Evolutionary conservation across 2,888 invertebrate species (phyloP).

Genomic region (Ophioninae sp.): DNA sequence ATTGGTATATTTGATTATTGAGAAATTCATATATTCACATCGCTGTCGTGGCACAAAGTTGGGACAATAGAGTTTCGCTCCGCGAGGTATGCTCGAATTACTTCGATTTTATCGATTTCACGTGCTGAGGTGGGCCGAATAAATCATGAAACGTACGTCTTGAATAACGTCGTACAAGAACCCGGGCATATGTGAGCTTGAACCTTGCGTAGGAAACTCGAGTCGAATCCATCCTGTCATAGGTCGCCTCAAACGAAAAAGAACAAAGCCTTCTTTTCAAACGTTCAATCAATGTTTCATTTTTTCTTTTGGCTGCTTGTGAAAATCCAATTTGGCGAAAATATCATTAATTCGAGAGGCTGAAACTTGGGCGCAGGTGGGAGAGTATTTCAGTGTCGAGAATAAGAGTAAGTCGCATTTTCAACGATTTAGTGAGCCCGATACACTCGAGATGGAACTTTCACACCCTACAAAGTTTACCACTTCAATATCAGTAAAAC

Average conservation of each 20-base stretch:
- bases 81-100: constrained; percentile 32
- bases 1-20: no score
- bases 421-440: neutral
- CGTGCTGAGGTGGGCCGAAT: constrained; percentile 63
- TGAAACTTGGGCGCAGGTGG: no score
- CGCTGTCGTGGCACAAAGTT: constrained; percentile 29
- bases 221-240: neutral
- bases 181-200: neutral
- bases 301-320: neutral
- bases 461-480: constrained; percentile 2
- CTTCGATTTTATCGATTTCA: constrained; percentile 68
- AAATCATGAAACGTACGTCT: constrained; percentile 66
- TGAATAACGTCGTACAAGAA: constrained; percentile 10
- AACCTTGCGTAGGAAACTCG: constrained; percentile 4
- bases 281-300: neutral
- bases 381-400: neutral
- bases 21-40: constrained; percentile 46
- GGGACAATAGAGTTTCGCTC: constrained; percentile 35
- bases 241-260: neutral
- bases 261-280: neutral
- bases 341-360: neutral
- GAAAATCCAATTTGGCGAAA: neutral
- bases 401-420: neutral
- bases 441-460: neutral
- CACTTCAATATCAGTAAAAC: neutral